Base-by-base conservation (phyloP, 2,888 invertebrate species). In the Lasioglossum figueresi region DNA sequence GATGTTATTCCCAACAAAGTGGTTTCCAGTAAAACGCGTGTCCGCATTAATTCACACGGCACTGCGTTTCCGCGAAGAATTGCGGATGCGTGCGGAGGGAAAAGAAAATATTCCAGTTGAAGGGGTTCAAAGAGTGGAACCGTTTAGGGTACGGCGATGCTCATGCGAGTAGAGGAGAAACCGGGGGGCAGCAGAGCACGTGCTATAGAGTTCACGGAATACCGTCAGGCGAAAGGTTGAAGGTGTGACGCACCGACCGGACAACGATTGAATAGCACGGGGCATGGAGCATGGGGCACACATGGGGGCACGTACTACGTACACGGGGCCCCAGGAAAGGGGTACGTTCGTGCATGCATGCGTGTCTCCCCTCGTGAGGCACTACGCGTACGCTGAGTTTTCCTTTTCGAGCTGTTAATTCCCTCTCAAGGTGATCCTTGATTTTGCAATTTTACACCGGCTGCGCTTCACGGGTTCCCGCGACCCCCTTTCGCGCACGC, bases 331-430 rank as follows among this genome's bases (percentile, higher is more conserved):
- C 80, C 83, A 34, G 34, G 52, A 43, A 79, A 71, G 52, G 79
- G 82, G 79, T 86, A 84, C 79, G 79, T 80, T 84, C 90, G 89
- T 72, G 84, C 89, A 89, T 68, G 89, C 89, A 89, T 89, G 89
- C 89, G 89, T 89, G 87, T 89, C 89, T 87, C 88, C 89, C 87
- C 81, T 79, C 80, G 27, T 43, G 52, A 3, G 83, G 27, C 74
- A 70, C 37, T 71, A 40, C 63, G 48, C 63, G 59, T 71, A 59
- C 63, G 40, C 56, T 37, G 63, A 48, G 80, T 85, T 83, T 82
- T 86, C 86, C 83, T 79, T 78, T 73, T 82, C 81, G 72, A 16
- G 37, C 45, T 77, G 71, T 52, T 86, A 43, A 76, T 78, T 73
- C 86, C n/a, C 59, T 66, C 66, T 66, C 52, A 66, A 52, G 70